phyloP scores from a whole-genome alignment of 2,888 invertebrate genomes.

The Luperina nickerlii region DNA sequence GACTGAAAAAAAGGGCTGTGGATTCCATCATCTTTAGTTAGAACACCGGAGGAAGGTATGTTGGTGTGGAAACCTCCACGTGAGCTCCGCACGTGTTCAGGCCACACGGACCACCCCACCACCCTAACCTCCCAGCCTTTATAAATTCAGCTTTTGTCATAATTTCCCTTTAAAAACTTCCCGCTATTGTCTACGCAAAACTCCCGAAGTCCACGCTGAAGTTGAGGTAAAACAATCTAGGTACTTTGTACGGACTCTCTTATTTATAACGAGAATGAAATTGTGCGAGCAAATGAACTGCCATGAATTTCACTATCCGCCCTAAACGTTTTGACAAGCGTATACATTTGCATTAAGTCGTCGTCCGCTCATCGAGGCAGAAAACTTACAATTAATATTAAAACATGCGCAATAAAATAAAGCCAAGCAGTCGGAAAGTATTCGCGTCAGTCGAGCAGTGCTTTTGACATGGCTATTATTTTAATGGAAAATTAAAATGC shows the following conservation, averaged over 20 bases:
- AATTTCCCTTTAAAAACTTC: constrained; percentile 68
- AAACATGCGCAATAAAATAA: constrained; percentile 89
- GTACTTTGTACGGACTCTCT: constrained; percentile 66
- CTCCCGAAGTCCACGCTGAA: constrained; percentile 60
- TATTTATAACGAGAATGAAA: constrained; percentile 66
- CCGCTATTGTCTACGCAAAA: constrained; percentile 63
- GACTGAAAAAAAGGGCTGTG: constrained; percentile 14
- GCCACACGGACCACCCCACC: constrained; percentile 32
- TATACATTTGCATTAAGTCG: constrained; percentile 80
- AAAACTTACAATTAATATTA: constrained; percentile 90
- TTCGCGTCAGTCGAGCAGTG: constrained; percentile 84
- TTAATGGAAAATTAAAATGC: constrained; percentile 67
- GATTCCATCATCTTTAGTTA: constrained; percentile 18
- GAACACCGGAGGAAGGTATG: constrained; percentile 31
- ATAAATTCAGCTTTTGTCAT: constrained; percentile 64
- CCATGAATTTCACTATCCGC: constrained; percentile 73
- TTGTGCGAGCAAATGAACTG: constrained; percentile 69
- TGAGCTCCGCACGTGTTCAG: constrained; percentile 62
- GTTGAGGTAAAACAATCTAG: constrained; percentile 67
- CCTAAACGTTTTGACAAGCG: constrained; percentile 82
- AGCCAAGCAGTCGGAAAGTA: constrained; percentile 87
- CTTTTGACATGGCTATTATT: constrained; percentile 88
- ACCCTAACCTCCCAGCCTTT: constrained; percentile 43
- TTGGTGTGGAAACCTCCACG: constrained; percentile 50
- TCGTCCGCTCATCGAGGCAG: constrained; percentile 77